Evolutionary conservation across 2,113 vertebrate species (phyloP), one percentile per base, ranked within the genome.

Genomic region (Ariopsis seemanni): DNA sequence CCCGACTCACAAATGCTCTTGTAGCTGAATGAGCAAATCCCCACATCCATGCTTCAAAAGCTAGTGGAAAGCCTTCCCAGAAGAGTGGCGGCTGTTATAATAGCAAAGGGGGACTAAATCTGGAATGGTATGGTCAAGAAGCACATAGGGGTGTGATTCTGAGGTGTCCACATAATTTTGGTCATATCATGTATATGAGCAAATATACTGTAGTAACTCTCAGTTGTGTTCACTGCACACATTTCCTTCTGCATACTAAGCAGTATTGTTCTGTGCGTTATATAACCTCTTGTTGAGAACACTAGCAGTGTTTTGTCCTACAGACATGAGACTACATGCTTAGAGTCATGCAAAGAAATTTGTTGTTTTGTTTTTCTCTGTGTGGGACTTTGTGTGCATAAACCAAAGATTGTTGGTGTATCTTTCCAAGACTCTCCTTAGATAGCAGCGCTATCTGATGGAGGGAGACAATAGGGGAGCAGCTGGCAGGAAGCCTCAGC

Each of bases 401-500:
- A 34, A 77, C 79, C 81, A 89, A 85, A 88, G 87, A 42, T 27
- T 88, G 88, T 92, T 88, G 87, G 55, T 55, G 85, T 60, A 67
- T 71, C 22, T 55, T 83, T 84, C 55, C 87, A 53, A 81, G 74
- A 82, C 86, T 85, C 86, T 89, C 80, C 42, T 83, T 69, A 79
- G 86, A 85, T 77, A 88, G 60, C 11, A 42, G 48, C 65, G 52
- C 85, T 86, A 89, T 89, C 88, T 88, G 84, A 86, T 88, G 42
- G 22, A 86, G 74, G 53, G 80, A 67, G 84, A 90, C 90, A 90
- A 90, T 89, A 60, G 67, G 22, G 60, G 74, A 81, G 81, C 90
- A 90, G 90, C 88, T 90, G 88, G 67, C 88, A 89, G 90, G 90
- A 90, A 89, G 88, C 81, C 17, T 15, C 74, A 88, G 84, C 50